Conservation (phyloP, 2,888 invertebrate genomes). For the Hemistola chrysoprasaria region DNA sequence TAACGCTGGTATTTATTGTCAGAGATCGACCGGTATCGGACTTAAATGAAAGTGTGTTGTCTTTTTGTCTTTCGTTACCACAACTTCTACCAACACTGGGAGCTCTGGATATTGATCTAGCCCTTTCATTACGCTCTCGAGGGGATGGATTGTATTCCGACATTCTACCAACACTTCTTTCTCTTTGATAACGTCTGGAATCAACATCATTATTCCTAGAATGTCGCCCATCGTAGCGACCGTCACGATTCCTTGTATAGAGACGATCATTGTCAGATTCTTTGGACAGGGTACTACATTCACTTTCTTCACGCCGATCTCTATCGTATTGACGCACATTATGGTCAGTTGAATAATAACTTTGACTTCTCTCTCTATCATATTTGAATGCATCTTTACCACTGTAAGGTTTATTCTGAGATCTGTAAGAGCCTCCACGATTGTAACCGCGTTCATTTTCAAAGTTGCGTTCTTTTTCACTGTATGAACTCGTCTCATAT, state of each 20-base stretch:
- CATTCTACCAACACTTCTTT: conserved; percentile 42
- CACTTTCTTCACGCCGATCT: conserved; percentile 20
- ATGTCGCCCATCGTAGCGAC: conserved; percentile 36
- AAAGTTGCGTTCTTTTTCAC: conserved; percentile 45
- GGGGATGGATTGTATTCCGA: neutral
- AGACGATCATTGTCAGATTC: conserved; percentile 29
- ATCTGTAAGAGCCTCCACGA: conserved; percentile 34
- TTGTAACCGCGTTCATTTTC: conserved; percentile 43
- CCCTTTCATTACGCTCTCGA: conserved; percentile 1
- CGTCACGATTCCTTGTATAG: conserved; percentile 35
- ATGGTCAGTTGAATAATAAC: conserved; percentile 23
- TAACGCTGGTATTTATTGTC: conserved; percentile 65
- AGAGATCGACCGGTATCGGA: conserved; percentile 52
- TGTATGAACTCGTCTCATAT: conserved; percentile 40
- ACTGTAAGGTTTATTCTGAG: conserved; percentile 32
- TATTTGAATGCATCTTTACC: conserved; percentile 37
- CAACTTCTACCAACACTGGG: conserved; percentile 34
- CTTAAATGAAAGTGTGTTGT: conserved; percentile 47
- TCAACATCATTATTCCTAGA: conserved; percentile 34
- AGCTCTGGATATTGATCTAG: conserved; percentile 31
- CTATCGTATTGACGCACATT: conserved; percentile 21
- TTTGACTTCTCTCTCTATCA: conserved; percentile 20
- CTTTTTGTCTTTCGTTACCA: conserved; percentile 21
- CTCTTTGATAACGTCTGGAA: conserved; percentile 36
- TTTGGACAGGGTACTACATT: conserved; percentile 18